Evolutionary conservation across 2,888 invertebrate species (phyloP).

Genomic region (Chloroclysta siterata): DNA sequence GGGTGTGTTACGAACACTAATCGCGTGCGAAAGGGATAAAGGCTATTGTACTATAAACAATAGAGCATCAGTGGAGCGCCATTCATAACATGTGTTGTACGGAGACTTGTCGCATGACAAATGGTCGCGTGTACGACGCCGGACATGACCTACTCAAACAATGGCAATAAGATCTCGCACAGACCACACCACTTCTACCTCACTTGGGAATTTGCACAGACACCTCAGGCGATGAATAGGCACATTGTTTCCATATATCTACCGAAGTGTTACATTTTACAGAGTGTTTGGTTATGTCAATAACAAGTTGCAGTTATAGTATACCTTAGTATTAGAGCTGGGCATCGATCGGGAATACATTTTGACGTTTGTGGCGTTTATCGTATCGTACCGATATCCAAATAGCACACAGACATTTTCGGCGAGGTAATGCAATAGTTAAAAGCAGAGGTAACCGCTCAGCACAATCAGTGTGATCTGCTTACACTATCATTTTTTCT

Average conservation of each 20-base stretch:
- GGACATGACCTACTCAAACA: constrained; percentile 58
- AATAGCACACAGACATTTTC: too few species aligned
- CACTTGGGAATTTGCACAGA: constrained; percentile 9
- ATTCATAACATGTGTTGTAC: constrained; percentile 56
- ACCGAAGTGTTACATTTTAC: too few species aligned
- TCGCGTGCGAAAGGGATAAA: constrained; percentile 47
- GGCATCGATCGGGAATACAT: too few species aligned
- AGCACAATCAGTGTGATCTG: too few species aligned
- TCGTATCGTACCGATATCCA: too few species aligned
- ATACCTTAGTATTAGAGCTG: too few species aligned
- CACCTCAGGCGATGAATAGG: constrained; percentile 8
- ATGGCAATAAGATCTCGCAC: constrained; percentile 37
- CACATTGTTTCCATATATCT: not conserved
- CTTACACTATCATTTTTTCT: not conserved
- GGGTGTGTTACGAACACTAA: constrained; percentile 48
- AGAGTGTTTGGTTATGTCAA: too few species aligned
- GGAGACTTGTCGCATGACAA: constrained; percentile 61
- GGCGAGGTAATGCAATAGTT: too few species aligned
- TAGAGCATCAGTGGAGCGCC: constrained; percentile 54
- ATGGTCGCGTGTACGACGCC: constrained; percentile 59
- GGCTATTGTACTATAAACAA: constrained; percentile 61
- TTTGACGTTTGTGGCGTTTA: too few species aligned
- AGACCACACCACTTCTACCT: constrained; percentile 19
- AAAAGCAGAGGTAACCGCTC: too few species aligned
- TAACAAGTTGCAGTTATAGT: too few species aligned